Base-by-base conservation (phyloP, 2,888 invertebrate genomes). In the Nephrotoma appendiculata region DNA sequence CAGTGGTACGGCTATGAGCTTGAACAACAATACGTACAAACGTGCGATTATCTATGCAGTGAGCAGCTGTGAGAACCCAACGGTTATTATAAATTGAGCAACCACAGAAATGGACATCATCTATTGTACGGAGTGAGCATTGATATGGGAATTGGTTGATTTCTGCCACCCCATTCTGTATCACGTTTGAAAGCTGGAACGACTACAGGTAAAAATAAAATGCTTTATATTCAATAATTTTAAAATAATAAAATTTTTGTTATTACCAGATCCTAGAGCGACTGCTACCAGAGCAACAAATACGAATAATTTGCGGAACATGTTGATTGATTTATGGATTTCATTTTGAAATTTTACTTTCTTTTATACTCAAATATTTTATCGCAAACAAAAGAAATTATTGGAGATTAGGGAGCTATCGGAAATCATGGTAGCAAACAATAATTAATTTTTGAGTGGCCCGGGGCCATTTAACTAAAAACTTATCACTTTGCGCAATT, bases 11-110 rank as follows among this genome's bases (percentile, higher is more conserved):
- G 41, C 41, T 6, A 86, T 42, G n/a, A 3, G 86, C 71, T 11
- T 86, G 86, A 44, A 86, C 86, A 31, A 84, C 42, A 44, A 87
- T 86, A 31, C n/a, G n/a, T n/a, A n/a, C n/a, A n/a, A 44, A 11
- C 11, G 71, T 85, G 31, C 87, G 87, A 2, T 45, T 52, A 71
- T 87, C 48, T 12, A 87, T 87, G 86, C 90, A 90, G 86, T 89
- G 89, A 83, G 89, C 89, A 19, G 89, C 89, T n/a, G 89, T 88
- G 1, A 89, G 85, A 11, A 89, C 88, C 88, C 88, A 89, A 43
- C 88, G 87, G 9, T 85, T 86, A 83, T 87, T 89, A 41, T 89
- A 87, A 86, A 90, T 89, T 6, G 89, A 88, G 31, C 89, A 89
- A 85, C 89, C 89, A 86, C 89, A 90, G 85, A 87, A 87, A 86